Base-by-base conservation (phyloP, 2,888 invertebrate genomes). In the Rhaphigaster nebulosa region DNA sequence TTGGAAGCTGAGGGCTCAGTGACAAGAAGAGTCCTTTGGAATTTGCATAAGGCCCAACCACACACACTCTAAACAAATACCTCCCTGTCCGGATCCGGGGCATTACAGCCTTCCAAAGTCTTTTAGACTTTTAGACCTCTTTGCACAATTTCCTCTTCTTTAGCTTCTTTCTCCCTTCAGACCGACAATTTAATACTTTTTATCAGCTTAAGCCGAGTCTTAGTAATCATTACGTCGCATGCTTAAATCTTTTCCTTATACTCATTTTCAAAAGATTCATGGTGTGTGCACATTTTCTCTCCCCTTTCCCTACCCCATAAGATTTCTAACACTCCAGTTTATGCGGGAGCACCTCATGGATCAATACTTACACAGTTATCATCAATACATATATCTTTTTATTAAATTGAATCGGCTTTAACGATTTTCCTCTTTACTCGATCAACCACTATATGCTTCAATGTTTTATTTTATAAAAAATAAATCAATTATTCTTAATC, bases 31-130 rank as follows among this genome's bases (percentile, higher is more conserved):
- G 84, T 45, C 84, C 84, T 84, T 84, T 50, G 84, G 84, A 84
- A 84, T 84, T 84, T 84, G 84, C 84, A 84, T 84, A 84, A 84
- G 84, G 45, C 34, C 45, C 26, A 18, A 84, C 84, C 84, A 50
- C 84, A 84, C 84, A 84, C 84, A 84, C 70, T 76, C 70, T 76
- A 76, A 76, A 76, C 70, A 76, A 76, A 76, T 76, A 76, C 70
- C 70, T 76, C 70, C 70, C 70, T 38, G 34, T 23, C 70, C 70
- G 84, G 84, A 84, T 84, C 84, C 84, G 18, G 41, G 41, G 29
- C 80, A 80, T 80, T 80, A 80, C 45, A n/a, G 10, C 84, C n/a
- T 26, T 50, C n/a, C 84, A 84, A 84, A 76, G 70, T 76, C 70
- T 76, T 76, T 76, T 34, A 60, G 34, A 76, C 76, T 76, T 76